Percentiles rank a stretch among this genome's conserved stretches.
phyloP scores from a whole-genome alignment of 2,888 invertebrate species.

The Amiota minor region DNA sequence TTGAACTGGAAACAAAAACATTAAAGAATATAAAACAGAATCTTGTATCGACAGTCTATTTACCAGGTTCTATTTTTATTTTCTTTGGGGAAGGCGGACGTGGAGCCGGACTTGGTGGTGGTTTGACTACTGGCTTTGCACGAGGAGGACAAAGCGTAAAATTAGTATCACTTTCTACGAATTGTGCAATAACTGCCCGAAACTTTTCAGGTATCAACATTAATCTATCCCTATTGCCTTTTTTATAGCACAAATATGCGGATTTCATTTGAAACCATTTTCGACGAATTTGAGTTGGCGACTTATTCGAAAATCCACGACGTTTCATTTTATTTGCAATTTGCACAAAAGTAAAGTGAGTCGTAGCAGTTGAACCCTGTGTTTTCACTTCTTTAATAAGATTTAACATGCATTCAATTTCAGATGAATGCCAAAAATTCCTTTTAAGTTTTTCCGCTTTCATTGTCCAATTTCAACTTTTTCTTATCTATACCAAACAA shows the following conservation, averaged over 20 bases:
- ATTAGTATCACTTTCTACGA: conserved; percentile 60
- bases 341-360: conserved; percentile 65
- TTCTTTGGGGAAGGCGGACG: conserved; percentile 20
- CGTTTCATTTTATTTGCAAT: conserved; percentile 66
- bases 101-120: conserved; percentile 14
- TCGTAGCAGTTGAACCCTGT: conserved; percentile 58
- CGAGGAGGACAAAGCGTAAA: not conserved
- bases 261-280: conserved; percentile 71
- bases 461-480: no score
- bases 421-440: conserved; percentile 65
- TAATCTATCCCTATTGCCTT: conserved; percentile 65
- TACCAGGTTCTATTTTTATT: conserved; percentile 1
- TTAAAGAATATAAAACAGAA: not conserved
- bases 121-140: not conserved
- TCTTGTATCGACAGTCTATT: not conserved
- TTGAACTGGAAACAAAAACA: conserved; percentile 21
- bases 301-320: conserved; percentile 65
- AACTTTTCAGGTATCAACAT: conserved; percentile 66
- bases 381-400: conserved; percentile 61
- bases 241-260: conserved; percentile 66
- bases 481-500: no score
- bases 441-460: conserved; percentile 57
- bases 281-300: conserved; percentile 64
- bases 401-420: conserved; percentile 68
- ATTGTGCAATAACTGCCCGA: conserved; percentile 61